Percentiles rank a stretch among this genome's conserved stretches.
Evolutionary conservation across 2,888 invertebrate genomes (phyloP).

Genomic region (Synergus gifuensis): DNA sequence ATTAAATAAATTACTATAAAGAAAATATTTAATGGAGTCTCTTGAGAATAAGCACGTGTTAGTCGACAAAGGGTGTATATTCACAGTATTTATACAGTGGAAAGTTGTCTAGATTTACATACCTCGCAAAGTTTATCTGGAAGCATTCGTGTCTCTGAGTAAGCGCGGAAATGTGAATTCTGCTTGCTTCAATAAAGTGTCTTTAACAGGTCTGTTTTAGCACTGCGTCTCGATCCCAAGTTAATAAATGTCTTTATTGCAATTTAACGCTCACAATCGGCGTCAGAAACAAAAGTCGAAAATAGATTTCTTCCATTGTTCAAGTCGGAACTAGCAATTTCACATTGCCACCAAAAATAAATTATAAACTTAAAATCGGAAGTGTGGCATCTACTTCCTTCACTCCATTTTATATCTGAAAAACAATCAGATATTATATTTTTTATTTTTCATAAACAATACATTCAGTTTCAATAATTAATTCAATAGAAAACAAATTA

Average conservation of each 20-base stretch:
- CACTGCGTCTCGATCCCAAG: conserved; percentile 46
- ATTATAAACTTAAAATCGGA: conserved; percentile 47
- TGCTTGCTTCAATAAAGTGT: conserved; percentile 31
- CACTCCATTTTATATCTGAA: not conserved
- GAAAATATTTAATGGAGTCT: not conserved
- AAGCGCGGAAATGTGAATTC: not conserved
- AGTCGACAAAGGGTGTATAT: not conserved
- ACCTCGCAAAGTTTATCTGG: conserved; percentile 14
- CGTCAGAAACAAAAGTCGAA: conserved; percentile 49
- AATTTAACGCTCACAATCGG: conserved; percentile 52
- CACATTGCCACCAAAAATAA: conserved; percentile 42
- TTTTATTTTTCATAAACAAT: not conserved
- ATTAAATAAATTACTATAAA: not conserved
- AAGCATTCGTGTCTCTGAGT: conserved; percentile 9
- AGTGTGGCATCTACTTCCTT: conserved; percentile 25
- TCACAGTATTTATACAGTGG: not conserved
- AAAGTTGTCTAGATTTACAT: conserved; percentile 15
- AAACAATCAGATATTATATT: conserved; percentile 32
- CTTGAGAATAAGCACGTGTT: not conserved
- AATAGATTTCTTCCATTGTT: conserved; percentile 57
- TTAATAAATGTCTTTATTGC: conserved; percentile 57
- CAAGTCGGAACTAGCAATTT: conserved; percentile 46
- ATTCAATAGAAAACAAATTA: too few species aligned
- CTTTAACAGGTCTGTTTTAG: conserved; percentile 38
- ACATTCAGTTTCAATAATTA: too few species aligned